Base-by-base conservation (phyloP, 2,797 vertebrate species). In the Spinibarbus caldwelli region DNA sequence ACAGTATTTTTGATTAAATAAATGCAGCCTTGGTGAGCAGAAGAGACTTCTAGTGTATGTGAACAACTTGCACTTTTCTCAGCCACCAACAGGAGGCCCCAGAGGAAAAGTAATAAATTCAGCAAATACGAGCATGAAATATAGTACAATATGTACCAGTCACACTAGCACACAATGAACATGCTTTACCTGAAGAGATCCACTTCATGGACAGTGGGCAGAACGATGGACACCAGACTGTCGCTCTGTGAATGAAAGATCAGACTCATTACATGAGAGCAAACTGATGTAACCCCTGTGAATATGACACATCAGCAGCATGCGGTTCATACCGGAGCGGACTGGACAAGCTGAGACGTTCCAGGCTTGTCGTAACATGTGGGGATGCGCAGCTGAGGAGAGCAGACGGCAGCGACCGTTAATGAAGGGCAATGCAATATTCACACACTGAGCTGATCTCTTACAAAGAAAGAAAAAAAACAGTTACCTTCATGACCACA, bases 291-390 rank as follows among this genome's bases (percentile, higher is more conserved):
- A 14, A 29, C 5, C 12, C 31, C 4, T 14, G 9, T 7, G n/a
- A 72, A 36, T 21, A 21, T 26, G 52, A 45, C 80, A 57, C 34
- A 43, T 71, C 31, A 71, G 26, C 26, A 72, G 31, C 31, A 9
- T 19, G 34, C 2, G 17, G 54, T 19, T 52, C 71, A 86, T 88
- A 99, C 98, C 97, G 97, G 96, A 5, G 94, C 90, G 29, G 97
- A 96, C 92, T 98, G 97, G 49, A 95, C 95, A 85, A 97, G 91
- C 86, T 97, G 96, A 0, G 95, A 96, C 41, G 97, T 97, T 89
- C 98, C 98, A 84, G 98, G 97, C 96, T 99, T 99, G 94, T 99
- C 98, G 57, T 97, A 97, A 72, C 95, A 96, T 0, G 97, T 97
- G 38, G 98, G 98, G 92, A 99, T 98, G 49, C 97, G 96, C 85